A percentile compares a stretch with the other conserved stretches of the same genome.
Conservation (phyloP, 2,888 invertebrate genomes). For the Cataglyphis albicans region DNA sequence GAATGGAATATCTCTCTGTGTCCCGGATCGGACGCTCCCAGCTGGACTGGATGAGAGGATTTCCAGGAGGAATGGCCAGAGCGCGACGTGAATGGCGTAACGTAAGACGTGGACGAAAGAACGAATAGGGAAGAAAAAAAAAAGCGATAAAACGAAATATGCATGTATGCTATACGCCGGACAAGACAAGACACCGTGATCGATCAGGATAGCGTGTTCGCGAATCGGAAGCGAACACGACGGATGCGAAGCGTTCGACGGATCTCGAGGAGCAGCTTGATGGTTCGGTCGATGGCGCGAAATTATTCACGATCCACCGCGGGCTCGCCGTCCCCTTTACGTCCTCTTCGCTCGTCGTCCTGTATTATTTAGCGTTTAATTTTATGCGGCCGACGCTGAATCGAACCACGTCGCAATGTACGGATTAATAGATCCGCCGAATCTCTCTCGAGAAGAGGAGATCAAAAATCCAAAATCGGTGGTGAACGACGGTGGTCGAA, state of each 20-base stretch:
- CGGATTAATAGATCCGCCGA: background rate
- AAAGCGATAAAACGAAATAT: slow-evolving; percentile 39
- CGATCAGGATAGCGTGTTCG: slow-evolving; percentile 20
- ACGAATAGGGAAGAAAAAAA: background rate
- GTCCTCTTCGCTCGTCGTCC: slow-evolving; percentile 7
- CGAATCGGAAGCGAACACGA: slow-evolving; percentile 10
- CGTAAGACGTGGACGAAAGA: slow-evolving; percentile 27
- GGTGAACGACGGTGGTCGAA: background rate
- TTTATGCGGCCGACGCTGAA: background rate
- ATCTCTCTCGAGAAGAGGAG: background rate
- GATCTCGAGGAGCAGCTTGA: slow-evolving; percentile 44
- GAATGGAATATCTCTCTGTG: slow-evolving; percentile 54
- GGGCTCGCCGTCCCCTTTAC: slow-evolving; percentile 25
- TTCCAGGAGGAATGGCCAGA: slow-evolving; percentile 50
- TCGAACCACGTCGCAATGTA: background rate
- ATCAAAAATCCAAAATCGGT: background rate
- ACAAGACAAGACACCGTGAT: slow-evolving; percentile 24
- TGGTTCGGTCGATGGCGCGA: slow-evolving; percentile 16
- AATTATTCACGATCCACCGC: slow-evolving; percentile 40
- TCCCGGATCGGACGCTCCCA: slow-evolving; percentile 29
- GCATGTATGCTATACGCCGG: slow-evolving; percentile 21
- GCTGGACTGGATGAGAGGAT: slow-evolving; percentile 31
- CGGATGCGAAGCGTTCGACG: slow-evolving; percentile 8
- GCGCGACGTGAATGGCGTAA: slow-evolving; percentile 50
- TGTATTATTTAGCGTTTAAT: slow-evolving; percentile 54